These are phyloP conservation scores for Latrodectus geometricus DNA, from an alignment of 1,140 invertebrate genomes.

Conservation along the genomic window DNA sequence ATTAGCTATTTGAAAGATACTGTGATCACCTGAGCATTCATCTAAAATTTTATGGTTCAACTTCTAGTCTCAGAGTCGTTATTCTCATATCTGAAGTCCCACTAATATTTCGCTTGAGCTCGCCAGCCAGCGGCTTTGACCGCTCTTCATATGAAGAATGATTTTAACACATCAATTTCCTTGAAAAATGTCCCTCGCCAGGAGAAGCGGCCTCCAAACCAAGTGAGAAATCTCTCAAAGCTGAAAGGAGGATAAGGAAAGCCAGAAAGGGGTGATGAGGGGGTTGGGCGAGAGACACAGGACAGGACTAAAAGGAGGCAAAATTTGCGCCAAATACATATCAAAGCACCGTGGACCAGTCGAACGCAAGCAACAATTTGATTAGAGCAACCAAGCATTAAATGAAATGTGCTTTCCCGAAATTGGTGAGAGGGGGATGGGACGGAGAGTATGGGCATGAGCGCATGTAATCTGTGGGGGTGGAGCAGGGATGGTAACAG, in stretches of 20 bases:
- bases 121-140: too few relatives aligned
- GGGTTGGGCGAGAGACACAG: background rate
- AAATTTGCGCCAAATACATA: slow-evolving; percentile 48
- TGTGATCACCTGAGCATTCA: too few relatives aligned
- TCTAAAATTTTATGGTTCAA: too few relatives aligned
- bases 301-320: background rate
- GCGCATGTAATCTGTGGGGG: background rate
- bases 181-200: background rate
- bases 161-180: background rate
- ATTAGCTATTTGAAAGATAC: too few relatives aligned
- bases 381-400: slow-evolving; percentile 54
- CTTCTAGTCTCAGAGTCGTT: too few relatives aligned
- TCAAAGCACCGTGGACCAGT: slow-evolving; percentile 30
- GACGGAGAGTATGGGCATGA: background rate
- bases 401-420: slow-evolving; percentile 50
- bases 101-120: too few relatives aligned
- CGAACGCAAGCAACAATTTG: slow-evolving; percentile 51
- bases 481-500: background rate
- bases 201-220: background rate
- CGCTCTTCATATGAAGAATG: too few relatives aligned
- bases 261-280: background rate
- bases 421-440: background rate
- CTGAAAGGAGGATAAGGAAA: background rate
- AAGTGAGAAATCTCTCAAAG: background rate
- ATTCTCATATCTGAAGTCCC: too few relatives aligned